Base-by-base conservation (phyloP, 2,797 vertebrate genomes). In the Sebastes steindachneri region DNA sequence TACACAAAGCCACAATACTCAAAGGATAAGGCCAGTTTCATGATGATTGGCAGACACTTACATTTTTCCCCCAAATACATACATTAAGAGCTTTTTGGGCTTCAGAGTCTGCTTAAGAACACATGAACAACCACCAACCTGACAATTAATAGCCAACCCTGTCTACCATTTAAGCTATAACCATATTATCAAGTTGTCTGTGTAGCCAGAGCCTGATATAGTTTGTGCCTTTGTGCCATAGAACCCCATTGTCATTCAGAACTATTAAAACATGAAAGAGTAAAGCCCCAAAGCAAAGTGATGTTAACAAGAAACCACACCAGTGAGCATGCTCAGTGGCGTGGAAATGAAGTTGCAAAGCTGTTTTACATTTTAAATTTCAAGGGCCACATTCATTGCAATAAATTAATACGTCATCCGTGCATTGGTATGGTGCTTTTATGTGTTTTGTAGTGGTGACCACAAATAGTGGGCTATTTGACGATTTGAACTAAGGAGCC, bases 391-490 rank as follows among this genome's bases (percentile, higher is more conserved):
- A 41, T 41, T 41, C 5, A 41, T 45, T 45, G 37, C 41, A 45
- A 45, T 45, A 45, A 45, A 45, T 41, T 1, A 41, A 41, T 41
- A 41, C 5, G 1, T 45, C 41, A 45, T 45, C 15, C 14, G 15
- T 15, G 41, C 41, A 45, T 45, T 45, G 41, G 5, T 45, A 45
- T 45, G 15, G 41, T 45, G 41, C 41, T 45, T 45, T 45, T 45
- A 45, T 45, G 41, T 17, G 41, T 45, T 45, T 45, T 45, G 0
- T 45, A 45, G 41, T 45, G 41, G 41, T 45, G 41, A 45, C 14
- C 41, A 0, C 5, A 0, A 15, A 1, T 45, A 17, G 3, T 3
- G 14, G 41, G 0, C 41, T 45, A 45, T 45, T 17, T 0, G 15
- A 45, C 15, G 6, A 45, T 45, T 45, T 45, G 14, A 45, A 45